Percentiles rank a stretch among this genome's conserved stretches.
These are phyloP conservation scores for Drosophila paramelanica DNA, from an alignment of 2,888 invertebrate genomes.

Conservation along the genomic window DNA sequence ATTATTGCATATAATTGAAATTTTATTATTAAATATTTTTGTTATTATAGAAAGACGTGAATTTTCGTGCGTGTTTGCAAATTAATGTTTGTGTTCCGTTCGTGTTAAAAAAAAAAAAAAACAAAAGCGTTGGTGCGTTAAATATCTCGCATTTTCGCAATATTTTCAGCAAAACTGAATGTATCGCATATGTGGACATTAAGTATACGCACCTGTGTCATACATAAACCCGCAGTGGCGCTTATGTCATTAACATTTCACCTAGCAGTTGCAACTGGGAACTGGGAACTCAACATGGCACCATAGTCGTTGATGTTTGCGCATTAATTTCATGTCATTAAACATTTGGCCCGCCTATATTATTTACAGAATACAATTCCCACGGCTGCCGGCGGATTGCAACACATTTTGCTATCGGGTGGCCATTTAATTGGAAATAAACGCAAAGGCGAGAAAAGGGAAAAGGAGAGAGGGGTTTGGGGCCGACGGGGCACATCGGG, in stretches of 20 bases:
- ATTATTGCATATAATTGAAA: too few species aligned
- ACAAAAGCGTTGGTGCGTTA: neutral
- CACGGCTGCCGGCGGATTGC: slow-evolving; percentile 16
- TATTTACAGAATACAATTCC: slow-evolving; percentile 58
- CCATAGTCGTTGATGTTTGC: slow-evolving; percentile 58
- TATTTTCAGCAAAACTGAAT: neutral
- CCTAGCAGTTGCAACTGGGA: slow-evolving; percentile 27
- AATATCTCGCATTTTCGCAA: neutral
- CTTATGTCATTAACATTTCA: slow-evolving; percentile 67
- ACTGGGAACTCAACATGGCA: slow-evolving; percentile 11
- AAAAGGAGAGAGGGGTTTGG: too few species aligned
- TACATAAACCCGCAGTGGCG: slow-evolving; percentile 32
- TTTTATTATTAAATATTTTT: too few species aligned
- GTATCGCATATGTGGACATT: slow-evolving; percentile 19
- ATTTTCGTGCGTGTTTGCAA: too few species aligned
- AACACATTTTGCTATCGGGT: slow-evolving; percentile 14
- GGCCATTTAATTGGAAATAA: slow-evolving; percentile 38
- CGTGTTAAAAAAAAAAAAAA: too few species aligned
- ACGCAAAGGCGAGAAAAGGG: slow-evolving; percentile 20
- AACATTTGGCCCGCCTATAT: slow-evolving; percentile 56
- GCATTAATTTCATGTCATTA: slow-evolving; percentile 74
- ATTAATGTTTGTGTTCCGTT: too few species aligned
- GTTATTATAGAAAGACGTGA: too few species aligned
- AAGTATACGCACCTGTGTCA: slow-evolving; percentile 41
- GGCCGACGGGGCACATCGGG: neutral